A percentile compares a stretch with the other conserved stretches of the same genome.
Conservation (phyloP, 2,113 vertebrate genomes). For the Laticauda colubrina region DNA sequence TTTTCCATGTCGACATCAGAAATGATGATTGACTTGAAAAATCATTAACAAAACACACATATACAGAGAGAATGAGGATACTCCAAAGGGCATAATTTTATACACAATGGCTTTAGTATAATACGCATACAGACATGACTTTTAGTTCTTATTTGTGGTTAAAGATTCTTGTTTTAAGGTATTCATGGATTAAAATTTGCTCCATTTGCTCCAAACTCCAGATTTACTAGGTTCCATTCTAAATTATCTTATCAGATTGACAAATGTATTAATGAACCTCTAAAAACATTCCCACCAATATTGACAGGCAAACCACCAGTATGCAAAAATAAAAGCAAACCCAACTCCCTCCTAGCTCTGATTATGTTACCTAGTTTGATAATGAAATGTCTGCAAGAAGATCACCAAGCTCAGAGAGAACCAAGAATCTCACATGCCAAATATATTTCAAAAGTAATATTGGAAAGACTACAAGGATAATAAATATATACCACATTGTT, state of each 20-base stretch:
- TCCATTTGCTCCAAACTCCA: not conserved
- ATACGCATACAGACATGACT: not conserved
- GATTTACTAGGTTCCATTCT: not conserved
- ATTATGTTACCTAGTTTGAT: not conserved
- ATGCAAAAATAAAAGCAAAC: not conserved
- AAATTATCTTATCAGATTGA: not conserved
- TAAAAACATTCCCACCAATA: not conserved
- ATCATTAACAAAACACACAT: not conserved
- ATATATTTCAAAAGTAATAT: constrained; percentile 4
- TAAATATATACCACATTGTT: not conserved
- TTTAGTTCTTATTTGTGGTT: not conserved
- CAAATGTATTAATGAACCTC: not conserved
- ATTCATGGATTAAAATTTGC: not conserved
- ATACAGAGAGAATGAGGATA: not conserved
- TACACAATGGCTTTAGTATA: not conserved
- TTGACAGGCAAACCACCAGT: not conserved
- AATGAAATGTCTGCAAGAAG: not conserved
- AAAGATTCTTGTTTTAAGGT: not conserved
- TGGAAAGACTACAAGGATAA: not conserved
- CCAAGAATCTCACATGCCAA: not conserved
- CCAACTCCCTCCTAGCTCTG: not conserved
- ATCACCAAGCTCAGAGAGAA: not conserved
- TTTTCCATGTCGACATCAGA: not conserved
- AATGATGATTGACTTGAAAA: not conserved
- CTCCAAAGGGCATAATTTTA: not conserved